These are phyloP conservation scores for Phasia obesa DNA, from an alignment of 2,888 invertebrate species.

Conservation along the genomic window DNA sequence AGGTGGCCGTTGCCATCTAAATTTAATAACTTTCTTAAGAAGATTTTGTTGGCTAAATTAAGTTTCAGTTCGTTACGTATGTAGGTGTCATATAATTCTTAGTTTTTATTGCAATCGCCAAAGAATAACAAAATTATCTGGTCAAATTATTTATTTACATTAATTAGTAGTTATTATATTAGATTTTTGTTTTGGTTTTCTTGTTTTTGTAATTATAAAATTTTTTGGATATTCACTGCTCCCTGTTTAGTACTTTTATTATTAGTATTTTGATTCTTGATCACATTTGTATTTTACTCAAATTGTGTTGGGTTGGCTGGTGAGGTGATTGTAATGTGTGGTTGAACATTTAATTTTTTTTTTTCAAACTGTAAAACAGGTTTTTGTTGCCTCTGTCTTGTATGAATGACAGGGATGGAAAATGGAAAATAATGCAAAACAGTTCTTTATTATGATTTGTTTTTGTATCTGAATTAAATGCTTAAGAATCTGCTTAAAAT, in stretches of 20 bases:
- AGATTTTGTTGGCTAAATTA: too few species aligned
- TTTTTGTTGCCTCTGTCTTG: conserved; percentile 46
- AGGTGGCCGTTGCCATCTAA: too few species aligned
- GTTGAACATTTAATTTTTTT: conserved; percentile 34
- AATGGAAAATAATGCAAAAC: not conserved
- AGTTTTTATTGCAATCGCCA: not conserved
- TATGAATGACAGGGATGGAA: conserved; percentile 19
- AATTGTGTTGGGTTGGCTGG: conserved; percentile 45
- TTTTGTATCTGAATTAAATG: not conserved
- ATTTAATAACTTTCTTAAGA: too few species aligned
- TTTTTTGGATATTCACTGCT: conserved; percentile 36
- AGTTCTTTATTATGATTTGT: not conserved
- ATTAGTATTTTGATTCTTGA: conserved; percentile 35
- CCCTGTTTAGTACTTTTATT: conserved; percentile 22
- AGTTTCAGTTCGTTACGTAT: too few species aligned
- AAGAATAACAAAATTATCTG: not conserved
- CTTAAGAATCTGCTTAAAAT: too few species aligned
- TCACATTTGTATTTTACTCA: conserved; percentile 29
- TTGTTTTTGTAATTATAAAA: conserved; percentile 1
- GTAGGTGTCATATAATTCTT: too few species aligned
- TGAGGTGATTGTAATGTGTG: conserved; percentile 57
- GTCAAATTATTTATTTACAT: not conserved
- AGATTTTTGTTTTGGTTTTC: not conserved
- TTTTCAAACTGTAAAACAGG: conserved; percentile 57
- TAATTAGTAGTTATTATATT: not conserved